Conservation (phyloP, 2,888 invertebrate species). For the Heliconius ethilla region DNA sequence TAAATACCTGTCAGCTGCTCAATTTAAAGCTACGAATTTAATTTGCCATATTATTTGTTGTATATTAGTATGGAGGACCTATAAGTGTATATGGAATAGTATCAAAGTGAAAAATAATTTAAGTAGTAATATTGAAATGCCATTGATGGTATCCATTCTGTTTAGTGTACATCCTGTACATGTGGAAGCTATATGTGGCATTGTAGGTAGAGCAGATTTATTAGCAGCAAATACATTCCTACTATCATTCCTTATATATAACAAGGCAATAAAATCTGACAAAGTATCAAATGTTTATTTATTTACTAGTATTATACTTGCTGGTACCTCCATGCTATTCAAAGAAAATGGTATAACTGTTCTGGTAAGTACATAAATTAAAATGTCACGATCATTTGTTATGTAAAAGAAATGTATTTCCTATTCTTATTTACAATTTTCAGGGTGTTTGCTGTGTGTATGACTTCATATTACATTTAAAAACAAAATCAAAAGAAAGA, state of each 20-base stretch:
- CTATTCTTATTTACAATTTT: conserved; percentile 50
- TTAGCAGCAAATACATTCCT: conserved; percentile 91
- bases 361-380: conserved; percentile 83
- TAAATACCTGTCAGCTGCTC: conserved; percentile 77
- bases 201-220: conserved; percentile 96
- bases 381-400: not conserved
- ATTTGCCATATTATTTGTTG: conserved; percentile 85
- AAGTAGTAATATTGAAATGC: conserved; percentile 60
- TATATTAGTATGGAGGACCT: conserved; percentile 58
- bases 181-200: conserved; percentile 94
- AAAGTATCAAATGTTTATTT: conserved; percentile 52
- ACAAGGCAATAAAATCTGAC: conserved; percentile 55
- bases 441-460: conserved; percentile 85
- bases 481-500: conserved; percentile 27
- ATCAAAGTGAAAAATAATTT: conserved; percentile 37
- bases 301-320: conserved; percentile 66
- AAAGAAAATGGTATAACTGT: conserved; percentile 97
- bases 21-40: conserved; percentile 90
- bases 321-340: conserved; percentile 88
- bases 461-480: conserved; percentile 78
- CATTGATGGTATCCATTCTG: conserved; percentile 86
- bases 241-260: conserved; percentile 85
- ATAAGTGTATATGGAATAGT: conserved; percentile 51
- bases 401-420: not conserved
- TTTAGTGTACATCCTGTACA: conserved; percentile 97